Conservation (phyloP, 2,797 vertebrate genomes). For the Tiaroga cobitis region DNA sequence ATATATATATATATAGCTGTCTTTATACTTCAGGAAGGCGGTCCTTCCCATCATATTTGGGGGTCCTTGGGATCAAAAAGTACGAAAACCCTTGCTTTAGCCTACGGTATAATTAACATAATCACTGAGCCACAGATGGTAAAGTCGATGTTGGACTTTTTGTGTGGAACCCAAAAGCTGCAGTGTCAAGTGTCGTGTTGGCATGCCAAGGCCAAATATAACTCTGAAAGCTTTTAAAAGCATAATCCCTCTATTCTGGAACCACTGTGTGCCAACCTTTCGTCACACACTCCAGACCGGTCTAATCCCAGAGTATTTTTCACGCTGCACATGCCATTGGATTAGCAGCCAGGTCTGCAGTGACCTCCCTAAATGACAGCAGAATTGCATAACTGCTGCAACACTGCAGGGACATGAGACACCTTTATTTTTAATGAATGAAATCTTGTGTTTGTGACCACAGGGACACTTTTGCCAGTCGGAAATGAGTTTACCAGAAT, state of each 20-base stretch:
- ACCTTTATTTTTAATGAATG: not conserved
- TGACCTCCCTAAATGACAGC: conserved; percentile 45
- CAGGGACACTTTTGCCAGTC: not conserved
- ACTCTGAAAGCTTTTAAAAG: conserved; percentile 59
- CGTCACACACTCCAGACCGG: conserved; percentile 32
- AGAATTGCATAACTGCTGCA: conserved; percentile 47
- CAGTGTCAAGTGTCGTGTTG: conserved; percentile 42
- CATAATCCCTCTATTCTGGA: conserved; percentile 57
- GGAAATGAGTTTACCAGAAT: not conserved
- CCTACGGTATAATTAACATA: not conserved
- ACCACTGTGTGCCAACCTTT: conserved; percentile 47
- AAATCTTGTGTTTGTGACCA: conserved; percentile 1
- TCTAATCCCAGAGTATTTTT: conserved; percentile 50
- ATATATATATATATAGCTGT: not conserved
- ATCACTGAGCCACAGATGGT: conserved; percentile 40
- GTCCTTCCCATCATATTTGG: not conserved
- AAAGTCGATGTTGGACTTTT: conserved; percentile 34
- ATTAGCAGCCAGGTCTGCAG: conserved; percentile 47
- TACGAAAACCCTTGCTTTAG: not conserved
- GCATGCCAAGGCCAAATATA: conserved; percentile 52
- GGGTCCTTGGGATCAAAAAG: not conserved
- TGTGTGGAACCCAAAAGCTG: conserved; percentile 24
- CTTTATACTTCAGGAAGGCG: not conserved
- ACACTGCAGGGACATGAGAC: conserved; percentile 10
- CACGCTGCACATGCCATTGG: conserved; percentile 46